Base-by-base conservation (phyloP, 2,797 vertebrate genomes). In the Dipus sagitta region DNA sequence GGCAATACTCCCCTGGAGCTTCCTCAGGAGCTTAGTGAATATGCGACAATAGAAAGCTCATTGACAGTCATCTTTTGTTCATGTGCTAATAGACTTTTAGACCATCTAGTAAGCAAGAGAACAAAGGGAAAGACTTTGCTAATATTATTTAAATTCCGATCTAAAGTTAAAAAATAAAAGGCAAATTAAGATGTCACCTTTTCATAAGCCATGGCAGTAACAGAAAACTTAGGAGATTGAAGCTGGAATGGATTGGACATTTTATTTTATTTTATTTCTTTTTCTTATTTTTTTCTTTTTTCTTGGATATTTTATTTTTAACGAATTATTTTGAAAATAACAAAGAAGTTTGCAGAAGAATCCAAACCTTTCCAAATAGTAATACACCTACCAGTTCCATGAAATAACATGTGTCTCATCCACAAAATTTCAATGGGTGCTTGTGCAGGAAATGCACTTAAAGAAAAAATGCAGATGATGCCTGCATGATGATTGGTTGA, bases 271-370 rank as follows among this genome's bases (percentile, higher is more conserved):
- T 38, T 38, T 38, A 3, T 38, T 14, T 38, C 6, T 38, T 38
- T 38, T 38, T 6, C 38, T 6, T 38, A 38, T 38, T 38, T 3
- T 38, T 38, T 38, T 38, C 6, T 38, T 38, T 38, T 38, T 38
- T 38, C 38, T 38, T 38, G 38, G 38, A 38, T 38, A 38, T 38
- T 38, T 38, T 38, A 38, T 38, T 88, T 93, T 77, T 65, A 89
- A 86, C 60, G 28, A 65, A 91, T 92, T 88, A 26, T 85, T 94
- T 92, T 94, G 74, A 91, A 95, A 95, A 93, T 70, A 38, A 15
- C 30, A 38, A n/a, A 86, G 24, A 91, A 80, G 76, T 87, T 75
- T 68, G 24, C 86, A 77, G 20, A 52, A 68, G 23, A 21, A 72
- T 38, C 64, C 42, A 90, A 93, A 7, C 47, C 32, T 68, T 89